phyloP scores from a whole-genome alignment of 2,888 invertebrate genomes.

The Chrysotoxum bicinctum region DNA sequence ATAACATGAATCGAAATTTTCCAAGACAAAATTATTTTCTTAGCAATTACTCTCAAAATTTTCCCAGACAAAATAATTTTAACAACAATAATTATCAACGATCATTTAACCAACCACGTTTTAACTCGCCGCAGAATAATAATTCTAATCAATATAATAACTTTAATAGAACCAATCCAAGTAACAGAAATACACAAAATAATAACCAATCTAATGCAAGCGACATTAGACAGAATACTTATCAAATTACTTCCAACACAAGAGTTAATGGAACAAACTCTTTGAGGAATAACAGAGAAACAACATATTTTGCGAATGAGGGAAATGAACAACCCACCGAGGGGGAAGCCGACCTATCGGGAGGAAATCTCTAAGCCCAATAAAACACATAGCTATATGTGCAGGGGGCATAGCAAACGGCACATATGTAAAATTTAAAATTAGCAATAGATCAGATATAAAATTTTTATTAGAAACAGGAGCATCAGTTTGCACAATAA shows the following conservation, averaged over 20 bases:
- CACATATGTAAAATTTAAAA: too few species aligned
- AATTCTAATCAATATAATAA: too few species aligned
- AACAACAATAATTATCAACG: not conserved
- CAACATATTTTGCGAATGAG: too few species aligned
- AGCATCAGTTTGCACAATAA: too few species aligned
- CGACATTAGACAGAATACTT: not conserved
- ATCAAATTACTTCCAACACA: not conserved
- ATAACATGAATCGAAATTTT: not conserved
- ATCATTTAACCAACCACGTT: not conserved
- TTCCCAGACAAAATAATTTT: not conserved
- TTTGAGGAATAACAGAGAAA: too few species aligned
- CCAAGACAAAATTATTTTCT: not conserved
- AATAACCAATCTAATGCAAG: not conserved
- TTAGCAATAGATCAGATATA: too few species aligned
- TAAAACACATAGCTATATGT: too few species aligned
- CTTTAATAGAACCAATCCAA: not conserved
- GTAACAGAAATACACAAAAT: not conserved
- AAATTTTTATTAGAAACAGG: not conserved
- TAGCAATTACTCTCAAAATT: not conserved
- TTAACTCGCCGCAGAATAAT: not conserved
- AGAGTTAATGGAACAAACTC: not conserved
- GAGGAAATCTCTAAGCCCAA: not conserved
- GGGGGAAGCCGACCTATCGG: too few species aligned
- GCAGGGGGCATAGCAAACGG: too few species aligned
- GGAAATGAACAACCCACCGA: too few species aligned